phyloP scores from a whole-genome alignment of 2,888 invertebrate genomes.

The Eurytoma adleriae region DNA sequence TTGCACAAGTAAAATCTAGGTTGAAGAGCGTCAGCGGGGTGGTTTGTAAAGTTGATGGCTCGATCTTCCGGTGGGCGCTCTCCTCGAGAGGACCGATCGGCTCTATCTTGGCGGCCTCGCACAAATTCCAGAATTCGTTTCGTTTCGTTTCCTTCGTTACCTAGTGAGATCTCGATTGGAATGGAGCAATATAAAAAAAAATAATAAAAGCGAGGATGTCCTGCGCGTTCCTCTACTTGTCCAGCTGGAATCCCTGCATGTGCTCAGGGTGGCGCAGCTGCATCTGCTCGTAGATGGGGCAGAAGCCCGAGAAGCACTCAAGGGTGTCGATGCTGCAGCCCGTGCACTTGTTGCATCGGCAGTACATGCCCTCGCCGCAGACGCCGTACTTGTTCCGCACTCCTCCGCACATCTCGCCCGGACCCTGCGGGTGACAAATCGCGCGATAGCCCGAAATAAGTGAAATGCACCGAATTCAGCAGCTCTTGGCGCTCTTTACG shows the following conservation, averaged over 20 bases:
- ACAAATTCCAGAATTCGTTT: constrained; percentile 22
- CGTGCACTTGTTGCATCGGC: constrained; percentile 73
- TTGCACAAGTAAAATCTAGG: not conserved
- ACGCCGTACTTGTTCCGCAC: constrained; percentile 69
- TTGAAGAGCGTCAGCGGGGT: not conserved
- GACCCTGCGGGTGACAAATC: constrained; percentile 70
- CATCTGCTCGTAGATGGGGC: constrained; percentile 60
- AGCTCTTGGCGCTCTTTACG: too few species aligned
- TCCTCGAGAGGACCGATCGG: not conserved
- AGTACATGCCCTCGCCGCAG: constrained; percentile 74
- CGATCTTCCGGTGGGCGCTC: not conserved
- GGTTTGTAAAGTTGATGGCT: not conserved
- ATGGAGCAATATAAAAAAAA: constrained; percentile 31
- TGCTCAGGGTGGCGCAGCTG: constrained; percentile 58
- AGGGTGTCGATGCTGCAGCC: constrained; percentile 72
- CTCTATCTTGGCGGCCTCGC: not conserved
- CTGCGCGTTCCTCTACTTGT: constrained; percentile 56
- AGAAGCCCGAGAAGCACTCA: constrained; percentile 62
- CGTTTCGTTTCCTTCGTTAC: constrained; percentile 41
- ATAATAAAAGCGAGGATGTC: not conserved
- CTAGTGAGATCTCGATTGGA: constrained; percentile 59
- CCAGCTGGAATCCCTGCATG: constrained; percentile 58
- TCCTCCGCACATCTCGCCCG: constrained; percentile 75
- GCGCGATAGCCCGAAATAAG: too few species aligned
- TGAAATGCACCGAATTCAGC: too few species aligned